Conservation (phyloP, 2,797 vertebrate genomes). For the Steatocranus sp. region DNA sequence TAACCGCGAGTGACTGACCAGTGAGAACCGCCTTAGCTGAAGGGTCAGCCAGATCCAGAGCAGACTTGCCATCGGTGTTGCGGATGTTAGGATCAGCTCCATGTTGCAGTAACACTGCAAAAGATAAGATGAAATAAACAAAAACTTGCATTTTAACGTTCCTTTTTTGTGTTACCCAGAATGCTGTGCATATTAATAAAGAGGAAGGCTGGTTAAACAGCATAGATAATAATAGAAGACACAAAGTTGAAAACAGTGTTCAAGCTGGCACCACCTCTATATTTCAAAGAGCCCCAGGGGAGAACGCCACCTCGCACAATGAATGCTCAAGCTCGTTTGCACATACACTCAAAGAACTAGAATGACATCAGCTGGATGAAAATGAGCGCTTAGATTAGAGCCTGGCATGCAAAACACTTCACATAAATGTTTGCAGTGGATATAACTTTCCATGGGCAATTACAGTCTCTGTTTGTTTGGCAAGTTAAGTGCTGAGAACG, state of each 20-base stretch:
- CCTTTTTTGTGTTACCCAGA: background rate
- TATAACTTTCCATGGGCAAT: background rate
- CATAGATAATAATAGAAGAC: background rate
- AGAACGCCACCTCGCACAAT: background rate
- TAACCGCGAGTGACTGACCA: slow-evolving; percentile 74
- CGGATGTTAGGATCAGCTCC: slow-evolving; percentile 98
- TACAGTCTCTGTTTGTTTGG: background rate
- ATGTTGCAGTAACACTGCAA: slow-evolving; percentile 94
- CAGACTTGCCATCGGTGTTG: slow-evolving; percentile 97
- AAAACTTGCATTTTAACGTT: background rate
- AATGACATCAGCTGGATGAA: background rate
- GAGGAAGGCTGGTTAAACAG: background rate
- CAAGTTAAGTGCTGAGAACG: background rate
- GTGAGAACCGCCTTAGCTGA: slow-evolving; percentile 97
- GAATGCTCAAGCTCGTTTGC: background rate
- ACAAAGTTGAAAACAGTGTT: background rate
- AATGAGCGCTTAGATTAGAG: background rate
- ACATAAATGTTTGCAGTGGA: background rate
- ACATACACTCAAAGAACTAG: background rate
- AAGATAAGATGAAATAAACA: slow-evolving; percentile 46
- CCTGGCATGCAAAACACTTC: background rate
- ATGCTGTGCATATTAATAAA: background rate
- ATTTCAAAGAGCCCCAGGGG: background rate
- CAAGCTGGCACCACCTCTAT: background rate
- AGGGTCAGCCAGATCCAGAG: slow-evolving; percentile 93